phyloP scores from a whole-genome alignment of 2,888 invertebrate species.

The Drosophila lacicola region DNA sequence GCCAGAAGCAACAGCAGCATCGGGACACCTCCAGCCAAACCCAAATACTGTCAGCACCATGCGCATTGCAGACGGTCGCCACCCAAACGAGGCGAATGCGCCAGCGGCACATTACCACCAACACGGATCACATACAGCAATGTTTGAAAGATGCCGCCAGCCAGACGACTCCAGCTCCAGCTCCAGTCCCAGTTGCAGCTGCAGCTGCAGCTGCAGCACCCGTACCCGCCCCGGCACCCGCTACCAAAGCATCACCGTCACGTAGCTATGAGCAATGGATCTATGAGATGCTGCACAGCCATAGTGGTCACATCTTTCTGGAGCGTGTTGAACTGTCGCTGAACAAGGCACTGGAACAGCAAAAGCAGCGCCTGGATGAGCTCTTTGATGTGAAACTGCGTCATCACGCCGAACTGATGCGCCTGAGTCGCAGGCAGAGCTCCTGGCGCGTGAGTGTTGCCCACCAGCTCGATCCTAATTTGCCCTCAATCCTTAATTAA shows the following conservation, averaged over 20 bases:
- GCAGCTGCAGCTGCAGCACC: background rate
- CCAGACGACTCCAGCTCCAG: constrained; percentile 11
- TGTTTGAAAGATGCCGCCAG: background rate
- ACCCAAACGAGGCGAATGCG: constrained; percentile 15
- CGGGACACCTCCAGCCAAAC: constrained; percentile 28
- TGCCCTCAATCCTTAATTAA: no score
- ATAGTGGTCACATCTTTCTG: constrained; percentile 81
- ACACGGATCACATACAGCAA: background rate
- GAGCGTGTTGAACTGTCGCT: constrained; percentile 82
- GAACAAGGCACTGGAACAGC: constrained; percentile 77
- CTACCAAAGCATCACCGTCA: constrained; percentile 20
- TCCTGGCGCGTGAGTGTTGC: constrained; percentile 73
- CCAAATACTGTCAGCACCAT: background rate
- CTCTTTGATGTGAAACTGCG: constrained; percentile 77
- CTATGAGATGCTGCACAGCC: constrained; percentile 80
- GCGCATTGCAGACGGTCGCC: background rate
- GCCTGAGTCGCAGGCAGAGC: constrained; percentile 79
- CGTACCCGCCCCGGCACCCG: background rate
- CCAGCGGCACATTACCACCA: constrained; percentile 5
- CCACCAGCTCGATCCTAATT: no score
- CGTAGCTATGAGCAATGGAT: constrained; percentile 83
- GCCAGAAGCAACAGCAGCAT: background rate
- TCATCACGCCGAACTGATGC: constrained; percentile 79
- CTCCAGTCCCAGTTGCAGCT: background rate
- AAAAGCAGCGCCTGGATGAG: constrained; percentile 73